Evolutionary conservation across 37 sponge, comb jelly and placozoan species (phyloP).

Genomic region (Amphimedon queenslandica): DNA sequence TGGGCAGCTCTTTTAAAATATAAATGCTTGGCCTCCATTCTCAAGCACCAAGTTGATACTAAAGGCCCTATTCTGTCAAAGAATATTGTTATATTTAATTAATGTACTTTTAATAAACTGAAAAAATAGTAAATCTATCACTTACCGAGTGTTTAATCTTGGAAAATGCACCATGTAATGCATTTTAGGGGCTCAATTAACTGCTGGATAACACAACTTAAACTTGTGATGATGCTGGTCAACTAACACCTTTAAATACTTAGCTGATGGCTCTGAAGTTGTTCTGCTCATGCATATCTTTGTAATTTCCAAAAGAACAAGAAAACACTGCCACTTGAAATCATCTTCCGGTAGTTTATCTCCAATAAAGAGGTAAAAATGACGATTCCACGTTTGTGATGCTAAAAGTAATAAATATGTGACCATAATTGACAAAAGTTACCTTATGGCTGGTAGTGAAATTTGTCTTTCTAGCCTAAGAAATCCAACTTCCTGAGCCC

Average conservation of each 20-base stretch:
- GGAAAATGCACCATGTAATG: slow-evolving; percentile 46
- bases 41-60: slow-evolving; percentile 13
- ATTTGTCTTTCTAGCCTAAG: too few relatives aligned
- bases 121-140: background rate
- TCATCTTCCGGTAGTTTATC: slow-evolving; percentile 30
- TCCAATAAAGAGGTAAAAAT: too few relatives aligned
- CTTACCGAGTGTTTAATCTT: slow-evolving; percentile 4
- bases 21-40: slow-evolving; percentile 32
- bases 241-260: slow-evolving; percentile 19
- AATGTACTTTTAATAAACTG: too few relatives aligned
- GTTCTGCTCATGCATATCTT: background rate
- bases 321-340: slow-evolving; percentile 29
- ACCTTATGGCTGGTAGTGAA: too few relatives aligned
- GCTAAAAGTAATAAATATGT: too few relatives aligned
- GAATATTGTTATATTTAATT: background rate
- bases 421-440: too few relatives aligned
- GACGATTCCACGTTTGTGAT: background rate
- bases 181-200: slow-evolving; percentile 3
- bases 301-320: slow-evolving; percentile 22
- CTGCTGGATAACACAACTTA: slow-evolving; percentile 12
- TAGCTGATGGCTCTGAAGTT: background rate
- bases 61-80: slow-evolving; percentile 10
- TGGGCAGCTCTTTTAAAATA: slow-evolving; percentile 23
- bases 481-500: too few relatives aligned
- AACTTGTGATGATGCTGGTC: slow-evolving; percentile 11